These are phyloP conservation scores for Carcina quercana DNA, from an alignment of 2,888 invertebrate genomes.

Conservation along the genomic window DNA sequence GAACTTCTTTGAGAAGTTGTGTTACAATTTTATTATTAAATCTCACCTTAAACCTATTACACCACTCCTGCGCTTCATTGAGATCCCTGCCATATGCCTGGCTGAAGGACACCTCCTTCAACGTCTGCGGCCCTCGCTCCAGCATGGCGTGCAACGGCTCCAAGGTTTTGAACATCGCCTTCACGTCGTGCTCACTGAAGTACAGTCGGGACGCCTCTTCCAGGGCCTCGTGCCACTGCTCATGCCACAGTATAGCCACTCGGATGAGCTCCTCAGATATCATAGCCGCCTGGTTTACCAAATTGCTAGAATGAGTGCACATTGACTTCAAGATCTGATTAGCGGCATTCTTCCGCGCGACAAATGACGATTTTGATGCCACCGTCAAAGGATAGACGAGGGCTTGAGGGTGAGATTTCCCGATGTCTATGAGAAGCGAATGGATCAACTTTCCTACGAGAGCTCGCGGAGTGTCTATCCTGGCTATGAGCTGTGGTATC, in stretches of 20 bases:
- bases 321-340: conserved; percentile 96
- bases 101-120: conserved; percentile 97
- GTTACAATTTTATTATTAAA: too few relatives aligned
- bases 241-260: conserved; percentile 99
- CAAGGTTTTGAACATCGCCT: conserved; percentile 96
- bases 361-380: conserved; percentile 94
- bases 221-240: conserved; percentile 98
- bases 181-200: conserved; percentile 96
- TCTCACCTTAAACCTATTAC: conserved; percentile 85
- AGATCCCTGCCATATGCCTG: conserved; percentile 97
- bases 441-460: conserved; percentile 94
- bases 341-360: conserved; percentile 90
- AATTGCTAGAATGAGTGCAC: conserved; percentile 92
- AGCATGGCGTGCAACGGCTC: conserved; percentile 96
- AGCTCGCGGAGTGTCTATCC: conserved; percentile 94
- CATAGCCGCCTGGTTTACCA: conserved; percentile 97
- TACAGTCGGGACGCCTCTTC: conserved; percentile 95
- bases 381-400: conserved; percentile 98
- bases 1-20: too few relatives aligned
- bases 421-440: conserved; percentile 95
- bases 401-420: conserved; percentile 98
- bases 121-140: conserved; percentile 94
- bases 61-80: conserved; percentile 96
- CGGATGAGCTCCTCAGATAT: conserved; percentile 97
- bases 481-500: conserved; percentile 97